These are phyloP conservation scores for Sipunculus nudus DNA, from an alignment of 2,888 invertebrate species.

Conservation along the genomic window DNA sequence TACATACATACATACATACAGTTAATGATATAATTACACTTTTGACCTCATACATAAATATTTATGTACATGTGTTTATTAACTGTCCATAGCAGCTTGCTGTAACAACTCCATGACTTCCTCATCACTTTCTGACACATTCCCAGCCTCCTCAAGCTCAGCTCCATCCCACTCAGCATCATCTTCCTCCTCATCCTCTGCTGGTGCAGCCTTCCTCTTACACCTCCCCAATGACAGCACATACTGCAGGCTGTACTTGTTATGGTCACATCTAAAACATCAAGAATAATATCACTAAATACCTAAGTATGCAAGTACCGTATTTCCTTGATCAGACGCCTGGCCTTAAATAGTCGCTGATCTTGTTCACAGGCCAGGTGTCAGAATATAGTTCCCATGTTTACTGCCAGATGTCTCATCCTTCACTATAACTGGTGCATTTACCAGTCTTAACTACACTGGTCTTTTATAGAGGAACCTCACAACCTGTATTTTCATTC, in stretches of 20 bases:
- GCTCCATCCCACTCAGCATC: conserved; percentile 18
- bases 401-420: no score
- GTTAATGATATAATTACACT: conserved; percentile 8
- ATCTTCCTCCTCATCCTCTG: not conserved
- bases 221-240: conserved; percentile 66
- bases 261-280: conserved; percentile 81
- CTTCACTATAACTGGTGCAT: no score
- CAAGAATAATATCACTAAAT: conserved; percentile 7
- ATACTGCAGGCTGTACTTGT: conserved; percentile 83
- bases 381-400: no score
- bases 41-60: not conserved
- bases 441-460: no score
- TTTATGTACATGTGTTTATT: conserved; percentile 3
- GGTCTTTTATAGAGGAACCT: no score
- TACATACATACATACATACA: conserved; percentile 5
- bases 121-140: conserved; percentile 8
- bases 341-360: no score
- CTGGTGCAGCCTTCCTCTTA: conserved; percentile 46
- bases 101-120: conserved; percentile 5
- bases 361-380: no score
- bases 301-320: no score
- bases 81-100: not conserved
- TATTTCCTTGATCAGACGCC: no score
- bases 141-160: conserved; percentile 1
- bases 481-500: no score